These are phyloP conservation scores for Lepus timidus DNA, from an alignment of 2,113 vertebrate genomes.

Conservation along the genomic window DNA sequence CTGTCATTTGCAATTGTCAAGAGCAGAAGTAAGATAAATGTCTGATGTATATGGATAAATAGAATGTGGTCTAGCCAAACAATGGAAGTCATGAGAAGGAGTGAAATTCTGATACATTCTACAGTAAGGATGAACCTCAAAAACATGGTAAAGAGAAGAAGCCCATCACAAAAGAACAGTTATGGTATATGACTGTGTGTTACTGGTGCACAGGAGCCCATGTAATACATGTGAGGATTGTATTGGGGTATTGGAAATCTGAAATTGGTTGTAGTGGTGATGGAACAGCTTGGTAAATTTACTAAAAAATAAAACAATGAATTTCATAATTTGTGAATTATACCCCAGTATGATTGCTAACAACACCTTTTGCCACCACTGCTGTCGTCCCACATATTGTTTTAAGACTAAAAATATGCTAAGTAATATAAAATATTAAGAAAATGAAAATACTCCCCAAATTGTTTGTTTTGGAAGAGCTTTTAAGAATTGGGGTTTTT, in stretches of 20 bases:
- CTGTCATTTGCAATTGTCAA: neutral
- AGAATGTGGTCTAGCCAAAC: neutral
- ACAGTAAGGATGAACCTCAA: neutral
- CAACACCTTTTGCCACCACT: neutral
- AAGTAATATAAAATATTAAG: neutral
- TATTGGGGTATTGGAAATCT: neutral
- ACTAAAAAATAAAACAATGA: neutral
- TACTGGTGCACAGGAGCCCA: too few species aligned
- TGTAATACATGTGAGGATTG: neutral
- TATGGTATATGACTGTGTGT: neutral
- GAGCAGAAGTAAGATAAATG: neutral
- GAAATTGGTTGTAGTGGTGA: neutral
- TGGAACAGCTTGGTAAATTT: neutral
- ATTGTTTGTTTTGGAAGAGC: neutral
- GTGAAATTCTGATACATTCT: neutral
- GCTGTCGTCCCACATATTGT: neutral
- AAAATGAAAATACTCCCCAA: neutral
- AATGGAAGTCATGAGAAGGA: neutral
- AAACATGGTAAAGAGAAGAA: neutral
- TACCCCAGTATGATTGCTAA: neutral
- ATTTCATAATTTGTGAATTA: neutral
- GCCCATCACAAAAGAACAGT: neutral
- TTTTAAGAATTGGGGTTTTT: neutral
- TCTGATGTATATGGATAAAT: neutral
- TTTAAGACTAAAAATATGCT: slow-evolving; percentile 15